Conservation (phyloP, 2,797 vertebrate genomes). For the Simalia tracyae region DNA sequence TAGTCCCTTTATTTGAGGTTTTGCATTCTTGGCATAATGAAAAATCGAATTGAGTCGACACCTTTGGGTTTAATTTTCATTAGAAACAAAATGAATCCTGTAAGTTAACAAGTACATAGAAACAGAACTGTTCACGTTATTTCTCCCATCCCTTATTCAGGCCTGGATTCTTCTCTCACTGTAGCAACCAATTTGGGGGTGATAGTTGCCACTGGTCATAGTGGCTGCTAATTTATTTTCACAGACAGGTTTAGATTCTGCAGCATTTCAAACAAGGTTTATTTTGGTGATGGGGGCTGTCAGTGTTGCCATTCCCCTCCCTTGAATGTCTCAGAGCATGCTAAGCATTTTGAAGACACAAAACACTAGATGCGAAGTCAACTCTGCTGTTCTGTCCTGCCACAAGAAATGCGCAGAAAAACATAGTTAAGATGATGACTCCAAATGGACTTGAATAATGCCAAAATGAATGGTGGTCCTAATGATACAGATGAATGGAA, state of each 20-base stretch:
- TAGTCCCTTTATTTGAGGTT: background rate
- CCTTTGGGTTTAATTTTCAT: background rate
- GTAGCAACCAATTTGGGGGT: background rate
- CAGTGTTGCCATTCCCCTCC: background rate
- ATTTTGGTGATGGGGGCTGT: background rate
- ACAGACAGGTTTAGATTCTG: background rate
- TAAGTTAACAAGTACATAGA: background rate
- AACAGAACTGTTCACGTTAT: background rate
- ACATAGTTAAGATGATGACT: background rate
- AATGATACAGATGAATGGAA: no score
- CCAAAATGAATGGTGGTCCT: background rate
- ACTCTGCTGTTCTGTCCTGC: background rate
- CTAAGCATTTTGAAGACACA: background rate
- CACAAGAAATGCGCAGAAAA: background rate
- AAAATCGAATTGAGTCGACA: background rate
- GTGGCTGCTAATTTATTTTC: background rate
- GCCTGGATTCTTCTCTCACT: background rate
- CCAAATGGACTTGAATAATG: background rate
- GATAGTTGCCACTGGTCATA: background rate
- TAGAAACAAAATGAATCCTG: background rate
- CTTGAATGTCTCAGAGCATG: background rate
- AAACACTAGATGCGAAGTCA: background rate
- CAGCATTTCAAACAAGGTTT: background rate
- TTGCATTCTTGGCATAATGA: background rate
- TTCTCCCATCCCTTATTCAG: background rate